phyloP scores from a whole-genome alignment of 2,113 vertebrate genomes.

The Acrocephalus arundinaceus region DNA sequence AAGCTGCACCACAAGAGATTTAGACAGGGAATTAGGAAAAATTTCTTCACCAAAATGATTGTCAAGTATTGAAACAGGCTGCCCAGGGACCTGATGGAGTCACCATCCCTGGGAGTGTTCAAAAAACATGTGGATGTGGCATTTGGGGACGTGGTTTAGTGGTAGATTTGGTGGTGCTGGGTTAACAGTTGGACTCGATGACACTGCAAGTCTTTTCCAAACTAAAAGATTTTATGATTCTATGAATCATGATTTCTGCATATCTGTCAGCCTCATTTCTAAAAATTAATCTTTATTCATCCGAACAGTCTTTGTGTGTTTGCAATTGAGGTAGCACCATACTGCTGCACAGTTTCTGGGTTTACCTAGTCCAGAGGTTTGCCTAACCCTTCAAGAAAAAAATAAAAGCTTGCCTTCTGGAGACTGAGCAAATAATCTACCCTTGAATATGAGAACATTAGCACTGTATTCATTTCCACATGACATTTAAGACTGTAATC shows the following conservation, averaged over 20 bases:
- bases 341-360: neutral
- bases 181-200: neutral
- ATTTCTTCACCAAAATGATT: neutral
- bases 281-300: neutral
- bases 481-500: slow-evolving; percentile 56
- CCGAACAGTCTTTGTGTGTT: neutral
- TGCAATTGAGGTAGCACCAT: neutral
- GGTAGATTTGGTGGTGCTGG: neutral
- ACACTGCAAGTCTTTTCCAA: neutral
- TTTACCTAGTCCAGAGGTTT: neutral
- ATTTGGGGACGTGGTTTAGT: neutral
- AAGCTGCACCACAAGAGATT: neutral
- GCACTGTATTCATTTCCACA: slow-evolving; percentile 27
- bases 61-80: neutral
- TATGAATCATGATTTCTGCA: neutral
- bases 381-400: neutral
- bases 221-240: neutral
- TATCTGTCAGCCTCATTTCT: neutral
- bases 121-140: neutral
- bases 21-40: neutral
- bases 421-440: neutral
- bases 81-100: neutral
- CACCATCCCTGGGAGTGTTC: neutral
- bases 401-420: neutral
- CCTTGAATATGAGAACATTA: neutral